A percentile compares a stretch with the other conserved stretches of the same genome.
phyloP scores from a whole-genome alignment of 2,888 invertebrate genomes.

The Saturnia pavonia region DNA sequence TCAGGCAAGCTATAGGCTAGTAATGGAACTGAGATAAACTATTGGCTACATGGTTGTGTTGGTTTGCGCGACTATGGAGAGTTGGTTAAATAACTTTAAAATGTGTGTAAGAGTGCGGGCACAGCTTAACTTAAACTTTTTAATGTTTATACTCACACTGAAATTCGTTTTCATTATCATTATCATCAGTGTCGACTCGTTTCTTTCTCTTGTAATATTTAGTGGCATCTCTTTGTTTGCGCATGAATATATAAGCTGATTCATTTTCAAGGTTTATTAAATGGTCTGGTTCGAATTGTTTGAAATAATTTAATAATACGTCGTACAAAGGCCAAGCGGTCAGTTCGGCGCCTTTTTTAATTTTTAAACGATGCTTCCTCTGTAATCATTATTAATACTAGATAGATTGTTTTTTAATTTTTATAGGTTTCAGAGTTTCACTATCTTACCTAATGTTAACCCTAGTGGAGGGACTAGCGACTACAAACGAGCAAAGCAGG shows the following conservation, averaged over 20 bases:
- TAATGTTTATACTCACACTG: conserved; percentile 56
- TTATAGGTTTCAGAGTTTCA: too few relatives aligned
- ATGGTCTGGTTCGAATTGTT: conserved; percentile 54
- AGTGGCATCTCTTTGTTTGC: conserved; percentile 36
- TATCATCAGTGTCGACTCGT: conserved; percentile 31
- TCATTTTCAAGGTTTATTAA: conserved; percentile 51
- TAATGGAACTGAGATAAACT: too few relatives aligned
- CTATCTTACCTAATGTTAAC: too few relatives aligned
- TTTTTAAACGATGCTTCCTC: conserved; percentile 66
- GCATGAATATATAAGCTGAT: conserved; percentile 37
- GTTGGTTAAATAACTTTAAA: too few relatives aligned
- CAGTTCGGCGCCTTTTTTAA: conserved; percentile 49
- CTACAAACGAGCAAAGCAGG: too few relatives aligned
- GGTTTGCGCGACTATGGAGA: too few relatives aligned
- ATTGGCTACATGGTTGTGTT: too few relatives aligned
- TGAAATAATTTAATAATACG: conserved; percentile 56
- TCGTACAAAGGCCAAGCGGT: conserved; percentile 65
- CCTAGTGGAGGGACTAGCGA: too few relatives aligned
- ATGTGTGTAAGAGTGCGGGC: too few relatives aligned
- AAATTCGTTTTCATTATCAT: conserved; percentile 59
- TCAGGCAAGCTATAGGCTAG: too few relatives aligned
- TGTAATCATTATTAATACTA: conserved; percentile 36
- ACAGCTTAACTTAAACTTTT: too few relatives aligned
- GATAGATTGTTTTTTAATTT: too few relatives aligned
- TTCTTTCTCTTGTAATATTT: conserved; percentile 37